A percentile compares a stretch with the other conserved stretches of the same genome.
Conservation (phyloP, 2,113 vertebrate species). For the Phocoena phocoena region DNA sequence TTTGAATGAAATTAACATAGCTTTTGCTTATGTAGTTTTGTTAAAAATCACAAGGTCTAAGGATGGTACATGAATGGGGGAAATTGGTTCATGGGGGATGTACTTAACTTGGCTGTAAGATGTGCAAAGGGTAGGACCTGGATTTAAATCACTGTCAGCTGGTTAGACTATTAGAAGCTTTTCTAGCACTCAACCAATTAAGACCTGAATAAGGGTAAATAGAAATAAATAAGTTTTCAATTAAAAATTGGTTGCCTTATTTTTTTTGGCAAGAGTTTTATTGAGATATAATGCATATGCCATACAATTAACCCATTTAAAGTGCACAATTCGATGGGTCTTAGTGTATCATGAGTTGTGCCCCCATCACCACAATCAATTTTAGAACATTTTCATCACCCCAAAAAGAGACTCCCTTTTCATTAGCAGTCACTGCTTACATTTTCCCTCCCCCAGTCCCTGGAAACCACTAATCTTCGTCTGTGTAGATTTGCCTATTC, state of each 20-base stretch:
- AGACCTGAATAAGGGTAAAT: not conserved
- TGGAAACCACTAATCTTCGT: not conserved
- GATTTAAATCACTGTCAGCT: not conserved
- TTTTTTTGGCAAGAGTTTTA: not conserved
- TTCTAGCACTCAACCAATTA: not conserved
- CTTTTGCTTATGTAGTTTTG: not conserved
- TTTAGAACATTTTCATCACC: not conserved
- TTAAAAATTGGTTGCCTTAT: not conserved
- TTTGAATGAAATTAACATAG: not conserved
- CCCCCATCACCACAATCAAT: not conserved
- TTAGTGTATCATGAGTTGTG: not conserved
- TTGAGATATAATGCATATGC: not conserved
- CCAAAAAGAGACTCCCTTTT: not conserved
- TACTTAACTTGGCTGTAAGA: not conserved
- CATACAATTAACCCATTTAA: not conserved
- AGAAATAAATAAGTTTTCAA: not conserved
- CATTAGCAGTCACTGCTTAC: not conserved
- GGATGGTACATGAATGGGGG: not conserved
- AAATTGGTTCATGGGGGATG: not conserved
- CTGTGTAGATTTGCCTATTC: not conserved
- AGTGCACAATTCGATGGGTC: not conserved
- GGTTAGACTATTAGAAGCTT: not conserved
- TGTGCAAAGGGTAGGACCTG: not conserved
- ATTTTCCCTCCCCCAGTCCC: not conserved
- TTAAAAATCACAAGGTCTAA: not conserved